Base-by-base conservation (phyloP, 2,797 vertebrate species). In the Rhinoraja longicauda region DNA sequence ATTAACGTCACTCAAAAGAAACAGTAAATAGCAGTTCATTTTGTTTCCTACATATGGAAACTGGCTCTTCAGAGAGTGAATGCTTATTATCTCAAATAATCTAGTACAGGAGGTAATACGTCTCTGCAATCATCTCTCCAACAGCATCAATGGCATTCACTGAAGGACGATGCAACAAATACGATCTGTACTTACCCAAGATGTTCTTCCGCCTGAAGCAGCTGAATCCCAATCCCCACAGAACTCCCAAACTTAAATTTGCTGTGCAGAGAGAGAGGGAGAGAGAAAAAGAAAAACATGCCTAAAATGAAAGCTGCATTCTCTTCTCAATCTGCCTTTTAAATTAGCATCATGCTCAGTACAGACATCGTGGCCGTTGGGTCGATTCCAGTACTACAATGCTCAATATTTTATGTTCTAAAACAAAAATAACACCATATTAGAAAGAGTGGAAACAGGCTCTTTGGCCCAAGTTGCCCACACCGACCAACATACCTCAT, bases 211-310 rank as follows among this genome's bases (percentile, higher is more conserved):
- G 95, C 96, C 90, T 96, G 95, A 57, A 99, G 96, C 88, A 94
- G 96, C 92, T 99, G 98, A 79, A 98, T 94, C 95, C 98, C 98
- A 93, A 99, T 94, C 93, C 97, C 96, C 2, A 94, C 70, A 59
- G 96, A 96, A 93, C 94, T 94, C 93, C 95, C 96, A 93, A 99
- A 94, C 94, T 97, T 99, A 94, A 97, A 95, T 90, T 98, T 98
- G 95, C 98, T 99, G 95, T 19, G 93, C 94, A 94, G 15, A 93
- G 94, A 94, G 81, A 84, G 94, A n/a, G 19, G 45, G 45, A 45
- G 45, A 4, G 45, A 4, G 45, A 45, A 45, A 45, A 45, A 45
- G 45, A 45, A 45, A 45, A 45, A 0, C 45, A 45, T 45, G 45
- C 26, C 72, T 36, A 92, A 39, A 45, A 57, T 53, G 13, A 39